phyloP scores from a whole-genome alignment of 2,113 vertebrate genomes.

The Pitta sordida region DNA sequence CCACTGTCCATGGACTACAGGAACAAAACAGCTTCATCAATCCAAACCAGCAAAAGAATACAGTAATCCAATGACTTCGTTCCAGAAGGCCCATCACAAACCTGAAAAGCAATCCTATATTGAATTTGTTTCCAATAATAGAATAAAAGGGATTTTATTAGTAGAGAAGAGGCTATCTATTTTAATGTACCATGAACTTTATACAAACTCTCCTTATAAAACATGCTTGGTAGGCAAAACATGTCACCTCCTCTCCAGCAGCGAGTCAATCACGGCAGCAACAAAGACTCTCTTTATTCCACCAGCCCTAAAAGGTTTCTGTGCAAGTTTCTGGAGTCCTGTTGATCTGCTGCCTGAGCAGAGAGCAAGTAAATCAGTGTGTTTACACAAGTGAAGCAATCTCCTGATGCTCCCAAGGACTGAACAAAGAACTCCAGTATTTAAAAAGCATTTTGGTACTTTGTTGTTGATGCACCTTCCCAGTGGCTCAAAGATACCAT shows the following conservation, averaged over 20 bases:
- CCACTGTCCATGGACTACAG: not conserved
- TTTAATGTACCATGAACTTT: slow-evolving; percentile 53
- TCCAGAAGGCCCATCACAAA: not conserved
- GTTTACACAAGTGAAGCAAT: slow-evolving; percentile 45
- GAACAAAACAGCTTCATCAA: not conserved
- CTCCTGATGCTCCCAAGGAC: not conserved
- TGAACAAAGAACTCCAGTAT: slow-evolving; percentile 32
- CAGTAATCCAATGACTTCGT: not conserved
- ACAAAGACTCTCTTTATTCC: slow-evolving; percentile 52
- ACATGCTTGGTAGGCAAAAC: slow-evolving; percentile 60
- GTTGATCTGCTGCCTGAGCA: slow-evolving; percentile 19
- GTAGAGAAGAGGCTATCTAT: slow-evolving; percentile 26
- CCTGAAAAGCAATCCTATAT: not conserved
- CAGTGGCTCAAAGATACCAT: not conserved
- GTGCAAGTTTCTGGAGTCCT: not conserved
- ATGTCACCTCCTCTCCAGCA: slow-evolving; percentile 46
- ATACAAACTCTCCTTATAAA: slow-evolving; percentile 36
- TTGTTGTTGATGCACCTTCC: not conserved
- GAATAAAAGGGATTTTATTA: slow-evolving; percentile 43
- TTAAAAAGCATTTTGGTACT: not conserved
- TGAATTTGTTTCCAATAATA: slow-evolving; percentile 14
- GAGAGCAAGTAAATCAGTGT: slow-evolving; percentile 7
- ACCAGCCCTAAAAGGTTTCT: slow-evolving; percentile 24
- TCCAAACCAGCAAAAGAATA: not conserved
- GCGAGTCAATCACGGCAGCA: slow-evolving; percentile 20